These are phyloP conservation scores for Trididemnum nubilum DNA, from an alignment of 23 tunicate species.

Conservation along the genomic window DNA sequence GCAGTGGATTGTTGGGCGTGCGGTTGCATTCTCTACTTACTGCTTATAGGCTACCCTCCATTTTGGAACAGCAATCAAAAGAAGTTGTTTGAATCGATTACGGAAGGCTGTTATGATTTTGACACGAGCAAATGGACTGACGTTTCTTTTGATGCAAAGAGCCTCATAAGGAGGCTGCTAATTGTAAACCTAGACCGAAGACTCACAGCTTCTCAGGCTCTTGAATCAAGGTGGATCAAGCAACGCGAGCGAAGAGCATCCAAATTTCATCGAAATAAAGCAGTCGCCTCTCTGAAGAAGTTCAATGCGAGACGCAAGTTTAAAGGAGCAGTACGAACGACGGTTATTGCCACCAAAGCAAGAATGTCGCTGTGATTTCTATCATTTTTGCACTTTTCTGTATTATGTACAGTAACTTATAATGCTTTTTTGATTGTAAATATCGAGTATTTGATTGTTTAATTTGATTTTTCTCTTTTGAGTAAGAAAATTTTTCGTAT, in stretches of 20 bases:
- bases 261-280: neutral
- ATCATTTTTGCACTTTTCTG: too few species aligned
- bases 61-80: constrained; percentile 11
- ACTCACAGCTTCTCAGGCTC: neutral
- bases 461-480: too few species aligned
- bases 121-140: neutral
- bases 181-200: neutral
- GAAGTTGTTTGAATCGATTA: constrained; percentile 2
- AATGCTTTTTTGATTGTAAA: too few species aligned
- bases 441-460: too few species aligned
- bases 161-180: neutral
- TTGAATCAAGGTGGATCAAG: neutral
- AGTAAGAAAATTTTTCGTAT: too few species aligned
- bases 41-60: constrained; percentile 12
- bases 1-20: constrained; percentile 24
- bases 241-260: neutral
- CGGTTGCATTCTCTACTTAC: constrained; percentile 18
- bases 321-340: constrained; percentile 2
- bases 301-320: constrained; percentile 28
- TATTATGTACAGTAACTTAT: too few species aligned
- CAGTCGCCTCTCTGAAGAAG: neutral
- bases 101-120: constrained; percentile 14
- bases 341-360: neutral
- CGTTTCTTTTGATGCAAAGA: constrained; percentile 2
- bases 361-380: too few species aligned